Evolutionary conservation across 2,113 vertebrate genomes (phyloP), one percentile per base, ranked within the genome.

Genomic region (Pangasianodon gigas): DNA sequence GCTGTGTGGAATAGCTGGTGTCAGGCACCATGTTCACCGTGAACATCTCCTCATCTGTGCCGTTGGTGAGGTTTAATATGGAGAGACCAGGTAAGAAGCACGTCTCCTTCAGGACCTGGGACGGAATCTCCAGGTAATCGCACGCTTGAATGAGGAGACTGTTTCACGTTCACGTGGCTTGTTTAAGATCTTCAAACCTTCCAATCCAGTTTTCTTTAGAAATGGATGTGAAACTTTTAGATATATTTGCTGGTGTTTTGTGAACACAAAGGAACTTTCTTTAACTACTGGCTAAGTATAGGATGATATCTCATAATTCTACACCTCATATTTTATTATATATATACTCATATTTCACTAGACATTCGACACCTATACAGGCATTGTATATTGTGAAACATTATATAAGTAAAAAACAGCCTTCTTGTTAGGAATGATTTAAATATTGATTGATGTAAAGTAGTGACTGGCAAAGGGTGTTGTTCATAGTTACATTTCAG

Each of bases 21-120:
- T 21, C 19, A 74, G 67, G 90, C 85, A 24, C 92, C 82, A 96
- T 97, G 96, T 97, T 97, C 94, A 96, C 96, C 0, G 95, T 96
- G 89, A 97, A 95, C 90, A 92, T 97, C 93, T 97, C 95, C 0
- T 97, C 95, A 0, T 96, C 96, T 86, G 91, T 96, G 94, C 93
- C 94, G 60, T 92, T 95, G 92, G 65, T 94, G 90, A 95, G 93
- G 93, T 93, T 92, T 16, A 92, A 56, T 2, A 87, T 94, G 86
- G 91, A 94, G 32, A 90, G 89, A 90, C 91, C 93, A 85, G 89
- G 93, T 91, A 93, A 92, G 91, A 96, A 93, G 51, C 54, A 3
- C 87, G 46, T 71, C 86, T 93, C 92, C 90, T 91, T 93, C 89
- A 92, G 92, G 92, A 95, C 93, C 93, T 94, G 92, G 90, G 91